Evolutionary conservation across 2,797 vertebrate species (phyloP).

Genomic region (Atherinosoma microstoma): DNA sequence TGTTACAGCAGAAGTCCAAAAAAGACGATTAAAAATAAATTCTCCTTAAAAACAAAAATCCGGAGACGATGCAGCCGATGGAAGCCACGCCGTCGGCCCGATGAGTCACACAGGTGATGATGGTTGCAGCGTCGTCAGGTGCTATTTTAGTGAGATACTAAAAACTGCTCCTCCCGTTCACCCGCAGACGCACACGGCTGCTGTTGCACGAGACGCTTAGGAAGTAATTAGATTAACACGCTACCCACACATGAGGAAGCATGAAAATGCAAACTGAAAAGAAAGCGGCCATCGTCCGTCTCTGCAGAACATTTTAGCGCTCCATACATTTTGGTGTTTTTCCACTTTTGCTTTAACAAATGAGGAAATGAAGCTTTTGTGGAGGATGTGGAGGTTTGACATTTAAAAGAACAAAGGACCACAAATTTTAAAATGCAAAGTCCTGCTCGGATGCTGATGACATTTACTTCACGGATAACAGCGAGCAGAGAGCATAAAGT

Average conservation of each 20-base stretch:
- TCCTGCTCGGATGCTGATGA: constrained; percentile 8
- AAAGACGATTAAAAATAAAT: constrained; percentile 7
- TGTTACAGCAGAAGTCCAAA: neutral
- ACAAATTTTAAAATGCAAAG: constrained; percentile 31
- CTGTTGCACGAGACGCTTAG: constrained; percentile 4
- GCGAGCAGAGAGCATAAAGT: constrained; percentile 24
- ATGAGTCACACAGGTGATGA: constrained; percentile 58
- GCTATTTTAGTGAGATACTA: constrained; percentile 44
- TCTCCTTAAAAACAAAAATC: constrained; percentile 17
- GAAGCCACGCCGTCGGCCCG: constrained; percentile 1
- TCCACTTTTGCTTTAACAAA: constrained; percentile 8
- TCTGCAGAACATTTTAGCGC: neutral
- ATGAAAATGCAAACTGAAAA: neutral
- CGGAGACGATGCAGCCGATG: constrained; percentile 1
- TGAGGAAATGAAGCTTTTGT: neutral
- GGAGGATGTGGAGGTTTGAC: constrained; percentile 19
- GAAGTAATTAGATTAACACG: constrained; percentile 40
- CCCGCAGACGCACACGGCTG: constrained; percentile 15
- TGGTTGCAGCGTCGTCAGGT: neutral
- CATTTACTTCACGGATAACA: constrained; percentile 49
- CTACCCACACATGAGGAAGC: constrained; percentile 17
- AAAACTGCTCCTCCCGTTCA: constrained; percentile 14
- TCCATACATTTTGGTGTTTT: neutral
- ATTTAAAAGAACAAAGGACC: constrained; percentile 33
- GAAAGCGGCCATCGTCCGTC: neutral